Conservation (phyloP, 2,888 invertebrate species). For the Tigriopus californicus region DNA sequence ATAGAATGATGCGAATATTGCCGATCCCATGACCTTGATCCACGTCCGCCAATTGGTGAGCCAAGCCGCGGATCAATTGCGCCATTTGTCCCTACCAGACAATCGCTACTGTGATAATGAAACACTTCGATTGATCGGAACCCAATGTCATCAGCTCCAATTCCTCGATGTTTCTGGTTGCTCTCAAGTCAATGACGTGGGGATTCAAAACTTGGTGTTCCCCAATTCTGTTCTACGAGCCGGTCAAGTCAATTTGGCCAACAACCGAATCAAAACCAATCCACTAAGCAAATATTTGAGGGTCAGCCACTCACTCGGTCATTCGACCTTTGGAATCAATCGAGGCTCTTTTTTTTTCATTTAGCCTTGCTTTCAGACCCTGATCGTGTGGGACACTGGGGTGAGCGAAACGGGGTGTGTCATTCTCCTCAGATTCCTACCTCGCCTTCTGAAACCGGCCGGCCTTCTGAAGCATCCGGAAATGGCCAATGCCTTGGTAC, state of each 20-base stretch:
- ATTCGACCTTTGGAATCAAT: no score
- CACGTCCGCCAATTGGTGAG: no score
- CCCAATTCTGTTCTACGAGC: background rate
- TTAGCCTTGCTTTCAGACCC: background rate
- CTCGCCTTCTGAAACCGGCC: background rate
- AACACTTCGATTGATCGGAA: background rate
- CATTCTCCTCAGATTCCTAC: background rate
- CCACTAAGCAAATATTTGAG: no score
- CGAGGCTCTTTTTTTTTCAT: no score
- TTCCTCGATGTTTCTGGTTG: background rate
- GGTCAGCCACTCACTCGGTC: no score
- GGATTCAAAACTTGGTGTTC: background rate
- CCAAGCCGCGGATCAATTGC: background rate
- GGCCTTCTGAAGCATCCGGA: no score
- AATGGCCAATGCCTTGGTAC: no score
- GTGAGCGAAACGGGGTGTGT: constrained; percentile 1
- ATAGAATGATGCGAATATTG: no score
- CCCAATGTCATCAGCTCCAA: background rate
- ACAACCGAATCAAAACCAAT: background rate
- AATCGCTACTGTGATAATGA: constrained; percentile 2
- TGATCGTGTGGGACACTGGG: background rate
- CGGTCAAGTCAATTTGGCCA: background rate
- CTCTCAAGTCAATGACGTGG: background rate
- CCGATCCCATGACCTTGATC: no score
- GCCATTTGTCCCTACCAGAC: background rate